Evolutionary conservation across 2,113 vertebrate species (phyloP), one percentile per base, ranked within the genome.

Genomic region (Cheilinus undulatus): DNA sequence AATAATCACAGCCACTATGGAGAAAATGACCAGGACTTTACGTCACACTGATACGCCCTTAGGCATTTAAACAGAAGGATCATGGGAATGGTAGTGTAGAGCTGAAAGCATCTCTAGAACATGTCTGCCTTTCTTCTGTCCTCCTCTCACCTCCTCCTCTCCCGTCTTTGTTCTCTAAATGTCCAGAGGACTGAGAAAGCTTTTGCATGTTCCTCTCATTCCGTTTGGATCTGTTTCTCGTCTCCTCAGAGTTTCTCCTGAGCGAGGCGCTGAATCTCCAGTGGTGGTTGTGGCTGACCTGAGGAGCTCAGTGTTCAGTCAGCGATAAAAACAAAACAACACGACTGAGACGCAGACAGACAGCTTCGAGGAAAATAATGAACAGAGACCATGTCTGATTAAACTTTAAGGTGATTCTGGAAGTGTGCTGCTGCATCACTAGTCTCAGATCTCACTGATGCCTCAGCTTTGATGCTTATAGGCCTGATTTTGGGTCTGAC

Each of bases 351-450:
- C 43, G 28, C 23, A 22, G 53, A 28, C 30, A 64, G 42, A 40
- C 24, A 52, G 73, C 69, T 69, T 53, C 19, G 24, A 12, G 49
- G 22, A 49, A 46, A 51, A 30, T 36, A 27, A 64, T 76, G 56
- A 80, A 59, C 54, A 50, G 24, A 58, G 23, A 8, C 3, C 5
- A 2, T 34, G 75, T 68, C 48, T 73, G 82, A 79, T 72, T 76
- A 76, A 61, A 82, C 76, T 69, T 82, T 42, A 78, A 76, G 53
- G 56, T 45, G 48, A 40, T 42, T 80, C 15, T 59, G 62, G 80
- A 42, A 66, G 49, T 43, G 48, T 58, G 68, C 64, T 65, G 58
- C 68, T 2, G 69, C 80, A 34, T 64, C 38, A 2, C 52, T 51
- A 17, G 43, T 14, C 56, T 61, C 22, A 78, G 58, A 23, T 70